Conservation (phyloP, 2,113 vertebrate genomes). For the Xenopus tropicalis region DNA sequence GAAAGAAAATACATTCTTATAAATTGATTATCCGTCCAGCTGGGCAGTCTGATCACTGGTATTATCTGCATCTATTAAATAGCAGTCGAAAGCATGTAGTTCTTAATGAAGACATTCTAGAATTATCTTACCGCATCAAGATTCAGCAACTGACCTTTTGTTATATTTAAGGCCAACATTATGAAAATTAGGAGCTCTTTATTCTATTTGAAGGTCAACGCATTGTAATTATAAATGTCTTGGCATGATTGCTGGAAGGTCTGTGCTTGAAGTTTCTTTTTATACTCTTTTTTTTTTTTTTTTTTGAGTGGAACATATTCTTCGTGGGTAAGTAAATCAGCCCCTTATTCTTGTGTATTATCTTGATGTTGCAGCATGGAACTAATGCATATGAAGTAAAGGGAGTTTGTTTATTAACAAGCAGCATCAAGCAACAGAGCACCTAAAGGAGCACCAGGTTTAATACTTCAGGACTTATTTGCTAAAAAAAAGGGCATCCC, state of each 20-base stretch:
- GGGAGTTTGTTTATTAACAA: constrained; percentile 34
- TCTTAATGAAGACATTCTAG: constrained; percentile 26
- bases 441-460: too few relatives aligned
- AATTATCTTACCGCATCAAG: constrained; percentile 47
- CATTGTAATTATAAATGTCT: constrained; percentile 56
- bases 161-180: constrained; percentile 34
- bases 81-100: neutral
- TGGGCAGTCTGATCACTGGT: constrained; percentile 2
- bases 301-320: constrained; percentile 46
- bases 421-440: neutral
- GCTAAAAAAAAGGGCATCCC: too few relatives aligned
- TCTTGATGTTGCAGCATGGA: constrained; percentile 31
- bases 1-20: constrained; percentile 8
- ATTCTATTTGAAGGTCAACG: constrained; percentile 60
- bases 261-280: constrained; percentile 49
- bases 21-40: constrained; percentile 8
- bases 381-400: constrained; percentile 5
- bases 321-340: too few relatives aligned
- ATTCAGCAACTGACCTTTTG: constrained; percentile 52
- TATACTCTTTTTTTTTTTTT: constrained; percentile 53
- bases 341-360: constrained; percentile 40
- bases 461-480: too few relatives aligned
- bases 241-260: constrained; percentile 52
- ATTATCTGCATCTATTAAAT: constrained; percentile 3
- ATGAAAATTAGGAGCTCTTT: constrained; percentile 64